Evolutionary conservation across 1,140 invertebrate genomes (phyloP).

Genomic region (Pachypeltis micranthus): DNA sequence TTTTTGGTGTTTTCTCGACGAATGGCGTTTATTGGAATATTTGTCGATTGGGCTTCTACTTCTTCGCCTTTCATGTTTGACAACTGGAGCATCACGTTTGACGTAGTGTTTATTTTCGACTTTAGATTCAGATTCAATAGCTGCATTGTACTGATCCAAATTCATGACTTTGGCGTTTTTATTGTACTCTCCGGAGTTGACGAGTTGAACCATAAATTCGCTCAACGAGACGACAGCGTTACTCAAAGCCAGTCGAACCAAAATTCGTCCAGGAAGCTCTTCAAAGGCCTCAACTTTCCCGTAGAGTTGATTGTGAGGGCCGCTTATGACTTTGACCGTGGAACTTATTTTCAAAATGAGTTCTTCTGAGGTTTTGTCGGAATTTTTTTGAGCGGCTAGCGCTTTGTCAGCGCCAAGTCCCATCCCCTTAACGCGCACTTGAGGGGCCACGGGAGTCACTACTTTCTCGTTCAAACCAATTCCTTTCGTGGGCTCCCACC

Average conservation of each 20-base stretch:
- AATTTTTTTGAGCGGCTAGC: slow-evolving; percentile 37
- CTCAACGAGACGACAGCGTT: slow-evolving; percentile 56
- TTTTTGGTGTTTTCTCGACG: not conserved
- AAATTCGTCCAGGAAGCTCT: slow-evolving; percentile 67
- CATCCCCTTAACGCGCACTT: slow-evolving; percentile 73
- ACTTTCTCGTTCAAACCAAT: slow-evolving; percentile 42
- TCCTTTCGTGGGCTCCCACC: slow-evolving; percentile 67
- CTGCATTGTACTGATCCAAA: slow-evolving; percentile 28
- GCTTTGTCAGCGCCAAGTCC: slow-evolving; percentile 78
- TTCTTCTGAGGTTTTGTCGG: slow-evolving; percentile 42
- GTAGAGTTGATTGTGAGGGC: slow-evolving; percentile 63
- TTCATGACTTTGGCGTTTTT: slow-evolving; percentile 55
- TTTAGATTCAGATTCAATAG: not conserved
- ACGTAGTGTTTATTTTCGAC: not conserved
- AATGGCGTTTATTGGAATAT: not conserved
- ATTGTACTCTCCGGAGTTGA: slow-evolving; percentile 63
- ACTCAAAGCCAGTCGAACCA: slow-evolving; percentile 63
- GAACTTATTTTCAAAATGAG: slow-evolving; percentile 50
- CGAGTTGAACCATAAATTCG: slow-evolving; percentile 62
- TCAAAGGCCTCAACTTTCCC: slow-evolving; percentile 73
- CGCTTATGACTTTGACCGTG: slow-evolving; percentile 57
- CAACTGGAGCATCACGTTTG: not conserved
- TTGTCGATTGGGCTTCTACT: not conserved
- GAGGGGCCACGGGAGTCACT: slow-evolving; percentile 41
- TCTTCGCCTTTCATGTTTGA: not conserved